Evolutionary conservation across 92 coral and sea anemone species (phyloP), one percentile per base, ranked within the genome.

Genomic region (Porites cylindrica): DNA sequence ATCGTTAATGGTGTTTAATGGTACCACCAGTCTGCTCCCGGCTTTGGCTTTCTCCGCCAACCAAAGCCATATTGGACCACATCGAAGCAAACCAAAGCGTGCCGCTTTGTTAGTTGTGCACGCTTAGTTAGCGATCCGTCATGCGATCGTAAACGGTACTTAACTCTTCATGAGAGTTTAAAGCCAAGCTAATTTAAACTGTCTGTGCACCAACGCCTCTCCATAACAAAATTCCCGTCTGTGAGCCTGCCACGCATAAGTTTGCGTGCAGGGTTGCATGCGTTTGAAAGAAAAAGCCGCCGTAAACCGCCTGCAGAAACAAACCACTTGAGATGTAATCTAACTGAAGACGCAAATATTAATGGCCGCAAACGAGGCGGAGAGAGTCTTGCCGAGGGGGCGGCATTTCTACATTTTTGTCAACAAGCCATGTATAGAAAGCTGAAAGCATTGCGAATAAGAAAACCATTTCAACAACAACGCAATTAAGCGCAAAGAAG

Each of bases 261-360:
- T 61, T 72, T 53, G 86, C 77, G 77, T 82, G 86, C 77, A n/a
- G 23, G 56, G 2, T 9, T 50, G 8, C 38, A 61, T 14, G 32
- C 53, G 50, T 13, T 32, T 17, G 29, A 50, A 53, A 68, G 54
- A 53, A 13, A n/a, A 38, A 18, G 12, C 84, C 65, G 75, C 51
- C 73, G 59, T 62, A 80, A 81, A 56, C 59, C 69, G 78, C 86
- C 77, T 70, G 23, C 54, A 82, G 76, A 59, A 82, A 56, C 6
- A 82, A 81, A 52, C 14, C 78, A 70, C 86, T 82, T 64, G 71
- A 82, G 78, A 70, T 82, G 16, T 82, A 50, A 82, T 70, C 69
- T 58, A 82, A 32, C 65, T 26, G 54, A 24, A 38, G 60, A 58
- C 71, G 58, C 43, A n/a, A 32, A 60, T 71, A 70, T 51, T 56